Evolutionary conservation across 2,888 invertebrate species (phyloP).

Genomic region (Epinotia nisella): DNA sequence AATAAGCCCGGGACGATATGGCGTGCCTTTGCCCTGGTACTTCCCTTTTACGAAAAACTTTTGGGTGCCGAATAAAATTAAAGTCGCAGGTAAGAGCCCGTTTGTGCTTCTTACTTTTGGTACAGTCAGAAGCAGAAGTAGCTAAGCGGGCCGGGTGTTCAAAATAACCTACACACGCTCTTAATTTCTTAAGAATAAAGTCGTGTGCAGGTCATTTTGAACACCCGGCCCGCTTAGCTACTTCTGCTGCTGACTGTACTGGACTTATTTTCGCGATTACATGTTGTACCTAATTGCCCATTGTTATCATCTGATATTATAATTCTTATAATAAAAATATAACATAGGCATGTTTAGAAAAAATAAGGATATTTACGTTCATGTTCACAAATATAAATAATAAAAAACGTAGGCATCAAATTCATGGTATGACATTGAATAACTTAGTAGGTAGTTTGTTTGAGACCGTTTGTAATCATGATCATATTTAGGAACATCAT

Average conservation of each 20-base stretch:
- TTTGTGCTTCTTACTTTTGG: background rate
- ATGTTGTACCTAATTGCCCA: background rate
- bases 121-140: too few species aligned
- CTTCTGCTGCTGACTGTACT: too few species aligned
- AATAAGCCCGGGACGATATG: constrained; percentile 93
- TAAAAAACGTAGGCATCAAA: background rate
- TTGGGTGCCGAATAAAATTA: constrained; percentile 79
- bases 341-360: background rate
- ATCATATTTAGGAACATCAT: background rate
- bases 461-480: too few species aligned
- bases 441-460: too few species aligned
- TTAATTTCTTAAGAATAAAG: too few species aligned
- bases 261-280: background rate
- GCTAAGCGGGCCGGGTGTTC: too few species aligned
- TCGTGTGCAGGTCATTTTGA: too few species aligned
- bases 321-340: too few species aligned
- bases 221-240: too few species aligned
- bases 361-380: background rate
- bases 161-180: too few species aligned
- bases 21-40: constrained; percentile 93
- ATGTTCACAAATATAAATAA: background rate
- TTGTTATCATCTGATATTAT: too few species aligned
- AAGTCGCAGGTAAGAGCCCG: constrained; percentile 63
- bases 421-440: constrained; percentile 2
- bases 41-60: constrained; percentile 88